Percentiles rank a stretch among this genome's conserved stretches.
phyloP scores from a whole-genome alignment of 2,113 vertebrate genomes.

The Odocoileus hemionus region DNA sequence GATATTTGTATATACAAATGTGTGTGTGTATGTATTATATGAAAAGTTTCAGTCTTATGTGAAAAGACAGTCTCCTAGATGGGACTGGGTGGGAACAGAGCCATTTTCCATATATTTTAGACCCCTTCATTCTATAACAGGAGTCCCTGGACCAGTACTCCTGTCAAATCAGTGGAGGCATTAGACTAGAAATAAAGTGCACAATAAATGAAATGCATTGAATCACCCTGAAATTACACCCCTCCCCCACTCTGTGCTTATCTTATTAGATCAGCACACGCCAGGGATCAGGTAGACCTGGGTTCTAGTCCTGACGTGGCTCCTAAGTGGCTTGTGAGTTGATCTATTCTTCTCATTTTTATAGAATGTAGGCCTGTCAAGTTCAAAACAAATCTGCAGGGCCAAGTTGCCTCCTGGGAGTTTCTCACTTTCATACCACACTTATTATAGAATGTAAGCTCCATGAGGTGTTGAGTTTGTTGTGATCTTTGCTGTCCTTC shows the following conservation, averaged over 20 bases:
- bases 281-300: background rate
- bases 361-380: background rate
- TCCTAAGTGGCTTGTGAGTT: background rate
- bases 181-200: background rate
- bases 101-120: background rate
- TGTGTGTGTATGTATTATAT: background rate
- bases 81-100: background rate
- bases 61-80: background rate
- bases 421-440: background rate
- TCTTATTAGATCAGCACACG: background rate
- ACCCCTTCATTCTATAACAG: background rate
- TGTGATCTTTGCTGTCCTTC: background rate
- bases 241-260: rapidly evolving
- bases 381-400: background rate
- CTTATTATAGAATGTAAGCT: background rate
- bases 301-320: background rate
- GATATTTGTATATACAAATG: background rate
- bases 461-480: rapidly evolving
- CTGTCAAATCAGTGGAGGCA: background rate
- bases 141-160: background rate
- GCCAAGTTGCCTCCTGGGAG: background rate
- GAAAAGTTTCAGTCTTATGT: background rate
- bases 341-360: background rate
- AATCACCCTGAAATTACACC: background rate
- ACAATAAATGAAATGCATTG: background rate